Percentiles rank a stretch among this genome's conserved stretches.
Conservation (phyloP, 2,888 invertebrate species). For the Orgyia antiqua region DNA sequence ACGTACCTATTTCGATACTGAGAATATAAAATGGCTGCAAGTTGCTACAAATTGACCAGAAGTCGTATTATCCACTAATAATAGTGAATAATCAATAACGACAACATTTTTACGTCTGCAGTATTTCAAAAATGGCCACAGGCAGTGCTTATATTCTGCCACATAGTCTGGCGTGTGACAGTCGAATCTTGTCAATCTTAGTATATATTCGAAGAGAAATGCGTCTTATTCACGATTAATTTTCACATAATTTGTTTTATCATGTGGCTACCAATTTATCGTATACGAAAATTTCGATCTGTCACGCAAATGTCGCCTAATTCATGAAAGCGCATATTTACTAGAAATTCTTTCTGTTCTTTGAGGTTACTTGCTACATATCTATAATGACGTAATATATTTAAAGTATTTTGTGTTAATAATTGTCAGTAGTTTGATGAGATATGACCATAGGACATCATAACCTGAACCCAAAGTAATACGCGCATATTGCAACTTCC, state of each 20-base stretch:
- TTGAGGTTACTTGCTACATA: conserved; percentile 59
- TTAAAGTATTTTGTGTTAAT: conserved; percentile 20
- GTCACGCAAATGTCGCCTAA: conserved; percentile 12
- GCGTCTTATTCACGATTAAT: conserved; percentile 45
- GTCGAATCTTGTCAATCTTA: conserved; percentile 60
- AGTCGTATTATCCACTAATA: conserved; percentile 35
- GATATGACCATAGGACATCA: no score
- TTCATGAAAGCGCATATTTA: conserved; percentile 13
- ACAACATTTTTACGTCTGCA: conserved; percentile 42
- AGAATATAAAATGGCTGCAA: conserved; percentile 72
- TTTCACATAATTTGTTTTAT: conserved; percentile 17
- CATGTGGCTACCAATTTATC: no score
- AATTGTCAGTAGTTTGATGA: no score
- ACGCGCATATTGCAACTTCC: no score
- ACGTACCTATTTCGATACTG: conserved; percentile 73
- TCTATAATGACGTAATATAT: conserved; percentile 49
- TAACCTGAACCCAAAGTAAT: no score
- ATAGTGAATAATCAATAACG: conserved; percentile 61
- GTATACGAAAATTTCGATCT: conserved; percentile 4
- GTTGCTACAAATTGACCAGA: conserved; percentile 47
- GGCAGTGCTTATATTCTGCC: conserved; percentile 58
- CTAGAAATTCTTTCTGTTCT: conserved; percentile 19
- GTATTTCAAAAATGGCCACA: conserved; percentile 68
- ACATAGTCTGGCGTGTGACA: conserved; percentile 72
- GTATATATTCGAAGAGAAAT: conserved; percentile 46